Conservation (phyloP, 2,113 vertebrate species). For the Plestiodon gilberti region DNA sequence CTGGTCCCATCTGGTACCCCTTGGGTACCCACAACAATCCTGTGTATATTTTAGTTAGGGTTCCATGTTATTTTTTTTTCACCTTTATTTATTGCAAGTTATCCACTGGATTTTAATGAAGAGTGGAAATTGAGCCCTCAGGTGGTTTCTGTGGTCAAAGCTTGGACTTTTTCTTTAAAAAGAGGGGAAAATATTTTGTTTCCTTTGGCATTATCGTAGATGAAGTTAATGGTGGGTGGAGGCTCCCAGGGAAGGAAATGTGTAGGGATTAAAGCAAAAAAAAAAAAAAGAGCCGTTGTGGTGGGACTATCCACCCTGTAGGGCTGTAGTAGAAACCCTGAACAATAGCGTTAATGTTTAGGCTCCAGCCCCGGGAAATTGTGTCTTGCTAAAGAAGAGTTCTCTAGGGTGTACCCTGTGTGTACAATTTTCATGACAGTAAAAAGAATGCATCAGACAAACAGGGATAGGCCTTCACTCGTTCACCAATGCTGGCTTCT, state of each 20-base stretch:
- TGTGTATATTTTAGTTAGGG: not conserved
- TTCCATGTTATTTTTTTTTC: constrained; percentile 35
- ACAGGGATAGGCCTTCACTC: not conserved
- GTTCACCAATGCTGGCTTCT: accelerated
- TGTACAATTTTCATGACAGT: accelerated
- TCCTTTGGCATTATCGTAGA: constrained; percentile 71
- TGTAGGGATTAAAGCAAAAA: constrained; percentile 41
- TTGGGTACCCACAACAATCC: no score
- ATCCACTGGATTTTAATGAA: constrained; percentile 46
- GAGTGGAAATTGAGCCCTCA: constrained; percentile 63
- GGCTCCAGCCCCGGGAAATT: constrained; percentile 24
- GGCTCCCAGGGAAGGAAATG: constrained; percentile 70
- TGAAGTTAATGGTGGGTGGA: constrained; percentile 73
- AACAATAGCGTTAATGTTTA: constrained; percentile 58
- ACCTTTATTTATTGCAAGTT: constrained; percentile 48
- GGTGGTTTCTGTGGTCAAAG: constrained; percentile 59
- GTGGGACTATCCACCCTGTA: constrained; percentile 48
- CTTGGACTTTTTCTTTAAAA: constrained; percentile 33
- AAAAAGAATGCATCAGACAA: not conserved
- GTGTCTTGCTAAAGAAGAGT: constrained; percentile 14
- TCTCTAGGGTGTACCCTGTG: not conserved
- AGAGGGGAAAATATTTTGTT: constrained; percentile 65
- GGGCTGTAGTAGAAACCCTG: constrained; percentile 57
- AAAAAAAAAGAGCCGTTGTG: constrained; percentile 55
- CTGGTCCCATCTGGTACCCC: no score